These are phyloP conservation scores for Acarapis woodi DNA, from an alignment of 1,140 invertebrate genomes.

Conservation along the genomic window DNA sequence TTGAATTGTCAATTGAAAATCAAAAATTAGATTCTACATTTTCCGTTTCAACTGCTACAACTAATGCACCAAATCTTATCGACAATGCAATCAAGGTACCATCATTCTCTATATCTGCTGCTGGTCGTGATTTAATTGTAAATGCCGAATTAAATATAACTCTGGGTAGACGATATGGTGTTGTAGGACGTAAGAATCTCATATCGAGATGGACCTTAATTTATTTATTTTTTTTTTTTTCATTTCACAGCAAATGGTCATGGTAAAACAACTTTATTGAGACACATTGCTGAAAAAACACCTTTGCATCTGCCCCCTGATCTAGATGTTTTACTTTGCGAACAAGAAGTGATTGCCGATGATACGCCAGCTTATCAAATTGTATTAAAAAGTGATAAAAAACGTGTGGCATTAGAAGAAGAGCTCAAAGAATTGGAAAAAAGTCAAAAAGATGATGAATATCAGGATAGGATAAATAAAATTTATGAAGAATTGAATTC, in stretches of 20 bases:
- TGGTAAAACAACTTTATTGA: conserved; percentile 90
- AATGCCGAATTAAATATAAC: conserved; percentile 87
- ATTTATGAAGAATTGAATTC: conserved; percentile 82
- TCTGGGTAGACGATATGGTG: conserved; percentile 69
- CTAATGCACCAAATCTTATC: not conserved
- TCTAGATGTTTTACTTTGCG: conserved; percentile 91
- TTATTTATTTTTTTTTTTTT: conserved; percentile 32
- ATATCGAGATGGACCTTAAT: no score
- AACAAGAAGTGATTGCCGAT: conserved; percentile 91
- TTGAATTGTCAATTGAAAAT: not conserved
- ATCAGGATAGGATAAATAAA: conserved; percentile 21
- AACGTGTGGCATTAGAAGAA: conserved; percentile 43
- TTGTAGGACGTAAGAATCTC: conserved; percentile 96
- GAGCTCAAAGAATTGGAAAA: conserved; percentile 46
- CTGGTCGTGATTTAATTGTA: conserved; percentile 87
- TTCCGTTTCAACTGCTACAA: conserved; percentile 8
- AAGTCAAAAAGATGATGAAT: conserved; percentile 31
- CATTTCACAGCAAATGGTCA: conserved; percentile 40
- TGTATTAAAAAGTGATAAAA: conserved; percentile 68
- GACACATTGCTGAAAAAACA: conserved; percentile 52
- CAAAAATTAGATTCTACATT: conserved; percentile 7
- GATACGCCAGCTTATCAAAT: conserved; percentile 66
- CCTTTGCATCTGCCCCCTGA: conserved; percentile 73
- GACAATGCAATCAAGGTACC: conserved; percentile 27
- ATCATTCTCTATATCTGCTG: conserved; percentile 88